Evolutionary conservation across 2,113 vertebrate species (phyloP), one percentile per base, ranked within the genome.

Genomic region (Albula goreensis): DNA sequence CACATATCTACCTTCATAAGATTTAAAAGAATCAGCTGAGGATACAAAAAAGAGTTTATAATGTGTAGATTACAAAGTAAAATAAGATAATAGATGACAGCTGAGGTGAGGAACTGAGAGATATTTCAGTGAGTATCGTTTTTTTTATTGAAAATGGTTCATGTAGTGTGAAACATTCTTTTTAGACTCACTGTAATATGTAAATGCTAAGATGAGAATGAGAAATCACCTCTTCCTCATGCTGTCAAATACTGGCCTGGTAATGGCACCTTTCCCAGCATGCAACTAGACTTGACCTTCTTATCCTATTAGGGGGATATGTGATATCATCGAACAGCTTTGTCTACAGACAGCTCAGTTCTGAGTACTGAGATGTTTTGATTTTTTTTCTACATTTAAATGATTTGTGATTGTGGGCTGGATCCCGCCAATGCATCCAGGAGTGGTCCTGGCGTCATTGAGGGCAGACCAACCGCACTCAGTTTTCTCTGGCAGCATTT

Each of bases 401-500:
- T 19, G 22, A 4, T 60, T 15, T 11, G 17, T 60, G 60, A 66
- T 7, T 48, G 25, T 19, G 19, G 80, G 50, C 19, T 19, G 50
- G 17, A 50, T 10, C 15, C 19, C 22, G 19, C 50, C 6, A 52
- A 4, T 6, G 80, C 12, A 22, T 2, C 0, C 8, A 22, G 50
- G 7, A 17, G 2, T 22, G 79, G 5, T 22, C 22, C 41, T 50
- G 48, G 9, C 41, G 19, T 4, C 63, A 70, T 7, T 17, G 13
- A 22, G 63, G 82, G 4, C 31, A 50, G 86, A 90, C 88, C 88
- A 83, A 90, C 88, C 89, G 31, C 89, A 86, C 86, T 89, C 51
- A 89, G 86, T 88, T 90, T 86, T 83, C 86, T 89, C 85, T 86
- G 85, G 88, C 88, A 81, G 83, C 6, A 60, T 86, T 88, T 89